Evolutionary conservation across 2,113 vertebrate genomes (phyloP).

Genomic region (Macroglossus sobrinus): DNA sequence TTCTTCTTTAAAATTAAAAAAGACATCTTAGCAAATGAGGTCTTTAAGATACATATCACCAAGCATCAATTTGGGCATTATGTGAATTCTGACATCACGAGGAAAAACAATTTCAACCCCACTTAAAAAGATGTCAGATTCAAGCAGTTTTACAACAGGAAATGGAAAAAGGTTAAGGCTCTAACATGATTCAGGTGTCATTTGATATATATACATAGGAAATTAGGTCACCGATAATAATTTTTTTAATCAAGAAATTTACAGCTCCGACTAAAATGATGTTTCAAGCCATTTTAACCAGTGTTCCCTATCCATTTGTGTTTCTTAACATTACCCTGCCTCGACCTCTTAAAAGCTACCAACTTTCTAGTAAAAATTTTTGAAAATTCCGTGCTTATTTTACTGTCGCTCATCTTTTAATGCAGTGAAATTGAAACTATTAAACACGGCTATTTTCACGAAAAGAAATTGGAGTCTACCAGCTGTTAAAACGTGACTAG

Average conservation of each 20-base stretch:
- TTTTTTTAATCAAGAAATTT: conserved; percentile 74
- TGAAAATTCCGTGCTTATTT: background rate
- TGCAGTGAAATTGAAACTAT: background rate
- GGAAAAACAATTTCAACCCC: conserved; percentile 59
- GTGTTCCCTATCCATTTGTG: background rate
- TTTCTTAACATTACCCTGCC: background rate
- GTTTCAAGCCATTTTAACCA: background rate
- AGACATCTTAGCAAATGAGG: background rate
- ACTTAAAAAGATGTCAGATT: conserved; percentile 72
- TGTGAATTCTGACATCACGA: conserved; percentile 27
- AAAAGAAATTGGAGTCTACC: background rate
- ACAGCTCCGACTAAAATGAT: conserved; percentile 47
- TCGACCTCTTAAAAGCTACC: background rate
- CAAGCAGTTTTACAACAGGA: conserved; percentile 70
- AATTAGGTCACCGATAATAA: conserved; percentile 80
- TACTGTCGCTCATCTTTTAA: background rate
- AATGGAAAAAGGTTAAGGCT: conserved; percentile 74
- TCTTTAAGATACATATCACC: conserved; percentile 24
- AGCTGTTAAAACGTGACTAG: background rate
- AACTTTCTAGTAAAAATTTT: background rate
- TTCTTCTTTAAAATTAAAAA: background rate
- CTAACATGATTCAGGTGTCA: conserved; percentile 78
- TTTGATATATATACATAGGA: conserved; percentile 80
- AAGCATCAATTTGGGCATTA: background rate
- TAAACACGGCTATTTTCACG: background rate